Conservation (phyloP, 2,113 vertebrate species). For the Poeciliopsis retropinna region DNA sequence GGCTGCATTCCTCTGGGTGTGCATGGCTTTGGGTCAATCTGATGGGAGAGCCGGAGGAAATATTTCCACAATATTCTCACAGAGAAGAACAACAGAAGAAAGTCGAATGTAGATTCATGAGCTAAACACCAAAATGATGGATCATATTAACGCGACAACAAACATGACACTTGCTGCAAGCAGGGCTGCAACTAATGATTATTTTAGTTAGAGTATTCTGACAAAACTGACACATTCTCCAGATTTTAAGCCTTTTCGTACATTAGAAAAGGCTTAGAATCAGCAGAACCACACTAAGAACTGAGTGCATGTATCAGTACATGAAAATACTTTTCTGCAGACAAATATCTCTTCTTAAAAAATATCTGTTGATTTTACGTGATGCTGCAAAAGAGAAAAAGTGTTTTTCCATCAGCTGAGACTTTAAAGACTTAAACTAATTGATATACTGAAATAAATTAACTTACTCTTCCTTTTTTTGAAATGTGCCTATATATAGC, state of each 20-base stretch:
- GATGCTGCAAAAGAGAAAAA: background rate
- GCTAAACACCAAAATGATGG: too few species aligned
- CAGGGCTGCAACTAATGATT: too few species aligned
- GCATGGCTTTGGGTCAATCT: conserved; percentile 99
- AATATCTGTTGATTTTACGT: background rate
- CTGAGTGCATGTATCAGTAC: background rate
- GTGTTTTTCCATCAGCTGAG: background rate
- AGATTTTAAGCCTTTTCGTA: too few species aligned
- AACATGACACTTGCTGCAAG: too few species aligned
- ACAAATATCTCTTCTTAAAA: background rate
- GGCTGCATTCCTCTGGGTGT: conserved; percentile 99
- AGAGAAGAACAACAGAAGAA: conserved; percentile 28
- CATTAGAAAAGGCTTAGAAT: too few species aligned
- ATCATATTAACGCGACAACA: too few species aligned
- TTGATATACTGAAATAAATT: background rate
- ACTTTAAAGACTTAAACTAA: background rate
- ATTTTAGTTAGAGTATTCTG: too few species aligned
- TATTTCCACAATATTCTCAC: conserved; percentile 42
- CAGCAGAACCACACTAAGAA: too few species aligned
- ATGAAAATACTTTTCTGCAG: background rate
- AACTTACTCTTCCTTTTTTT: background rate
- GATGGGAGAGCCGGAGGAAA: conserved; percentile 49
- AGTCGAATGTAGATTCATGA: too few species aligned
- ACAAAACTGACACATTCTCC: too few species aligned
- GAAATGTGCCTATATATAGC: background rate